A percentile compares a stretch with the other conserved stretches of the same genome.
Conservation (phyloP, 2,888 invertebrate species). For the Clepsis dumicolana region DNA sequence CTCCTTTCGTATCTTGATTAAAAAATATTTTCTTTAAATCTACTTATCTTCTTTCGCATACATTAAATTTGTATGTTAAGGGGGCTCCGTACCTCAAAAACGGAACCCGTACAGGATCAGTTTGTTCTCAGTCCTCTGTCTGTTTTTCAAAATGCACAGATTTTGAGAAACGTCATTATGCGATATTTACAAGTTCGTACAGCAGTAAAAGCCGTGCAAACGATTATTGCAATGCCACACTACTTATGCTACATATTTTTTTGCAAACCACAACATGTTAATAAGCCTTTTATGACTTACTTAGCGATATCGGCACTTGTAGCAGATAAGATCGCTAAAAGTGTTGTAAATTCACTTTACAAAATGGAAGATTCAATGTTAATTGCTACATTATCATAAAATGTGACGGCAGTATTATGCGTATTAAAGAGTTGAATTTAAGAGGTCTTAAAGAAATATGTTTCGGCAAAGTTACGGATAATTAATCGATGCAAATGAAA, state of each 20-base stretch:
- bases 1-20: no score
- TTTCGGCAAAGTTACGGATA: neutral
- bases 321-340: constrained; percentile 20
- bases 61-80: no score
- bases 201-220: neutral
- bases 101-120: no score
- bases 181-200: no score
- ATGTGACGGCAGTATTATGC: constrained; percentile 6
- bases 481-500: neutral
- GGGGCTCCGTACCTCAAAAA: no score
- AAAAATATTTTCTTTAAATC: no score
- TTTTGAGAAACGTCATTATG: no score
- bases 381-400: constrained; percentile 37
- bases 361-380: constrained; percentile 36
- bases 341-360: constrained; percentile 20
- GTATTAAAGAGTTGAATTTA: constrained; percentile 13
- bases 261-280: constrained; percentile 6
- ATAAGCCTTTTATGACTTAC: constrained; percentile 37
- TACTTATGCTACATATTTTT: neutral
- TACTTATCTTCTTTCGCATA: no score
- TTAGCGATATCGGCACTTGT: constrained; percentile 29
- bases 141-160: no score
- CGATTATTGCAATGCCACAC: constrained; percentile 7
- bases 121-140: no score
- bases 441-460: neutral